Percentiles rank a stretch among this genome's conserved stretches.
phyloP scores from a whole-genome alignment of 2,888 invertebrate genomes.

The Acanthacorydalis orientalis region DNA sequence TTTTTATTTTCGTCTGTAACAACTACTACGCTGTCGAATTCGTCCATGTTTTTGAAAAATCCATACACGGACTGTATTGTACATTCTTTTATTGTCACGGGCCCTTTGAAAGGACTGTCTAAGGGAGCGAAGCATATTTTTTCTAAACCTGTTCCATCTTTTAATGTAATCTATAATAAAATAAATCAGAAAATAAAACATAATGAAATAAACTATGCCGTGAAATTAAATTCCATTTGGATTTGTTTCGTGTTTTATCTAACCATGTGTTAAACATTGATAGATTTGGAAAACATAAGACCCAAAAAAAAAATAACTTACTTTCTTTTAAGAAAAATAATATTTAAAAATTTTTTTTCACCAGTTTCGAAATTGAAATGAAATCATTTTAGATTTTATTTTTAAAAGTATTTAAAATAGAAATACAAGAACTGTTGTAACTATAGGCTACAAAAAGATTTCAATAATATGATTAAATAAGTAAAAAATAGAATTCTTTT shows the following conservation, averaged over 20 bases:
- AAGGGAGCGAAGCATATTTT: slow-evolving; percentile 79
- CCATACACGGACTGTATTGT: slow-evolving; percentile 67
- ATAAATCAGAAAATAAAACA: not conserved
- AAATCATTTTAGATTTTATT: no score
- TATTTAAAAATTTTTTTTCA: not conserved
- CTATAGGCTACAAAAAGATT: no score
- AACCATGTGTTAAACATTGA: not conserved
- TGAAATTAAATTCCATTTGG: no score
- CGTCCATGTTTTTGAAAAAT: slow-evolving; percentile 47
- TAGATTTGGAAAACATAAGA: no score
- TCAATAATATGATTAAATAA: no score
- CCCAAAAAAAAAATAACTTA: not conserved
- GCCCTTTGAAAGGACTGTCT: slow-evolving; percentile 40
- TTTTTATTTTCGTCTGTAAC: slow-evolving; percentile 11
- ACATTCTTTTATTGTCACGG: slow-evolving; percentile 43
- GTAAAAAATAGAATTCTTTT: no score
- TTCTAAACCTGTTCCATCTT: slow-evolving; percentile 33
- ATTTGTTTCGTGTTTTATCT: not conserved
- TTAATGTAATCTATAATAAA: not conserved
- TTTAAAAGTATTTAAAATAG: no score
- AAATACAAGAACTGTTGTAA: no score
- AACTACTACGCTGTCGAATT: slow-evolving; percentile 24
- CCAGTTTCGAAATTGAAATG: not conserved
- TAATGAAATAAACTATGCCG: not conserved
- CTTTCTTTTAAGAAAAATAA: slow-evolving; percentile 3